Evolutionary conservation across 2,888 invertebrate genomes (phyloP), one percentile per base, ranked within the genome.

Genomic region (Oligia strigilis): DNA sequence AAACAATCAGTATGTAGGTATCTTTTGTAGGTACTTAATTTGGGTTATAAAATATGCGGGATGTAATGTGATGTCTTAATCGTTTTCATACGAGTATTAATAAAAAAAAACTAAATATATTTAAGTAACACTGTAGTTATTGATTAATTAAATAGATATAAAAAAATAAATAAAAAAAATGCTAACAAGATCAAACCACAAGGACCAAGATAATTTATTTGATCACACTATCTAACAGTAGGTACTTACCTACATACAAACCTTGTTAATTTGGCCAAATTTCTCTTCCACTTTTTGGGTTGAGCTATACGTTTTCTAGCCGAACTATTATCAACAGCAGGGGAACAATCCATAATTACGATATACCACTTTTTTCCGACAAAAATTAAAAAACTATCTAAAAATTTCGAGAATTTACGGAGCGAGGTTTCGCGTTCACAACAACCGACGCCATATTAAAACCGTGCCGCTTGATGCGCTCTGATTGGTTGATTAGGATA

Each of bases 401-500:
- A 58, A 14, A 71, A 36, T 52, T 70, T 52, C 49, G 29, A 70
- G 13, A 70, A 70, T 52, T 52, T 70, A 55, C 71, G 55, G 55
- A 58, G 55, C 55, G 55, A 55, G 23, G 13, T 36, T 36, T 36
- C 23, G 55, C 40, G 55, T 40, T 23, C 55, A 58, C 23, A 58
- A 55, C 40, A 71, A 71, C 17, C 36, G 13, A 52, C 52, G 36
- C 70, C 52, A 70, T 69, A 70, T 13, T 70, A 36, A 70, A 69
- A 49, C 46, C 29, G 69, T 49, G 46, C 69, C 49, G 29, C n/a
- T 52, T 74, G 74, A 11, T 74, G 77, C 49, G 74, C 77, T 77
- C 72, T 81, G 77, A 81, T 81, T 81, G 81, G 81, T 58, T 69
- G 67, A 62, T 77, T 65, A 19, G 81, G 77, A 81, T 52, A 77